phyloP scores from a whole-genome alignment of 2,797 vertebrate genomes.

The Erithacus rubecula region DNA sequence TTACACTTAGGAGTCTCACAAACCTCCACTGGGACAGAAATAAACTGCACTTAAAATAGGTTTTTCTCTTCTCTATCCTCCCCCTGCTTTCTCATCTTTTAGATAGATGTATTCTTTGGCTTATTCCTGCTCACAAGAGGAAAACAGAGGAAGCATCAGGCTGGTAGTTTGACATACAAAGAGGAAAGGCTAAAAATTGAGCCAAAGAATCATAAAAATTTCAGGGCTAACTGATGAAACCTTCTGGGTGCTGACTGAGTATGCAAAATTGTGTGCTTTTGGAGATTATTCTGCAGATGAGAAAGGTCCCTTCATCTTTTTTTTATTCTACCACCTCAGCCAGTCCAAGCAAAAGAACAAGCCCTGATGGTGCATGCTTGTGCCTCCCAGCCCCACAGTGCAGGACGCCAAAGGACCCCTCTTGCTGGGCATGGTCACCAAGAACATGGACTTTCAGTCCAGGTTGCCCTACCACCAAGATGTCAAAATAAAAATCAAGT shows the following conservation, averaged over 20 bases:
- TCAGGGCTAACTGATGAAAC: not conserved
- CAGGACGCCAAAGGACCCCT: not conserved
- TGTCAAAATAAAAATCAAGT: not conserved
- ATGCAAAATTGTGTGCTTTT: not conserved
- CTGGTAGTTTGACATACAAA: not conserved
- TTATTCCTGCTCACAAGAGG: not conserved
- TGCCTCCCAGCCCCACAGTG: rapidly evolving
- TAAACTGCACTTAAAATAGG: not conserved
- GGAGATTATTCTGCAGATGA: not conserved
- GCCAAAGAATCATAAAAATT: not conserved
- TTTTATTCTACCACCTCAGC: not conserved
- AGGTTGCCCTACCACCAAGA: not conserved
- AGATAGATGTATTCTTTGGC: not conserved
- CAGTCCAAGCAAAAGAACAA: not conserved
- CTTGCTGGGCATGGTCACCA: not conserved
- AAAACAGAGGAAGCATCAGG: not conserved
- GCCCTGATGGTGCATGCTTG: rapidly evolving
- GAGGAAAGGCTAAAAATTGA: not conserved
- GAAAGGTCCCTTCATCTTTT: not conserved
- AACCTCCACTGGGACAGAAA: not conserved
- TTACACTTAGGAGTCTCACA: not conserved
- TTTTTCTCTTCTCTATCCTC: not conserved
- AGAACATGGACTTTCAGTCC: not conserved
- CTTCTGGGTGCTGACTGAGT: not conserved
- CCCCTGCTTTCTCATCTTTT: not conserved